Conservation (phyloP, 2,113 vertebrate species). For the Tachysurus vachellii region DNA sequence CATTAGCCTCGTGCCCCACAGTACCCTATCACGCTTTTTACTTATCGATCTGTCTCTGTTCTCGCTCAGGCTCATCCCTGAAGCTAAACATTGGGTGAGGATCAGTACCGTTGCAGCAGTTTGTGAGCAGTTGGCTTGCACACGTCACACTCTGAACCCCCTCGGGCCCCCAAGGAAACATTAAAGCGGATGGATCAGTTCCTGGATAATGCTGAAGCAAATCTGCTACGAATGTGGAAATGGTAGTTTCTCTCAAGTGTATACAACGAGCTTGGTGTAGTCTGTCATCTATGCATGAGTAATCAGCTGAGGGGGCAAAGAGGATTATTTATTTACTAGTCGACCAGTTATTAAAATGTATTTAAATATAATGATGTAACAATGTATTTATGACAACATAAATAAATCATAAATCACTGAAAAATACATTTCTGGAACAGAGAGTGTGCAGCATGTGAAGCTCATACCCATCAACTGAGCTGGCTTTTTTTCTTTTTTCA, state of each 20-base stretch:
- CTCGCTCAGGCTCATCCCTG: conserved; percentile 31
- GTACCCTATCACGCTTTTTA: conserved; percentile 55
- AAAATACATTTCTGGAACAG: not conserved
- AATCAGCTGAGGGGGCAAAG: not conserved
- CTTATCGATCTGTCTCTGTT: conserved; percentile 60
- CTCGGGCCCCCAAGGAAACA: not conserved
- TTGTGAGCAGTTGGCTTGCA: conserved; percentile 60
- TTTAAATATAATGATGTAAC: not conserved
- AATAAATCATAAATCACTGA: not conserved
- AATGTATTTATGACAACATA: not conserved
- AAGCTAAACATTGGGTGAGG: conserved; percentile 62
- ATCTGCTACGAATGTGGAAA: not conserved
- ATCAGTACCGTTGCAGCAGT: conserved; percentile 51
- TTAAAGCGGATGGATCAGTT: not conserved
- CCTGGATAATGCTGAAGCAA: conserved; percentile 17
- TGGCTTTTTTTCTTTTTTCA: not conserved
- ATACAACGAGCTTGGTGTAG: not conserved
- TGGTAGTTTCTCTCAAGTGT: not conserved
- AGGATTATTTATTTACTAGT: not conserved
- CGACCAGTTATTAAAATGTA: not conserved
- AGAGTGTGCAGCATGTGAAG: not conserved
- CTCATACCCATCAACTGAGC: not conserved
- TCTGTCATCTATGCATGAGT: not conserved
- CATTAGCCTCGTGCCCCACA: conserved; percentile 40
- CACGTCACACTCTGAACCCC: not conserved